Evolutionary conservation across 1,140 invertebrate species (phyloP).

Genomic region (Apis florea): DNA sequence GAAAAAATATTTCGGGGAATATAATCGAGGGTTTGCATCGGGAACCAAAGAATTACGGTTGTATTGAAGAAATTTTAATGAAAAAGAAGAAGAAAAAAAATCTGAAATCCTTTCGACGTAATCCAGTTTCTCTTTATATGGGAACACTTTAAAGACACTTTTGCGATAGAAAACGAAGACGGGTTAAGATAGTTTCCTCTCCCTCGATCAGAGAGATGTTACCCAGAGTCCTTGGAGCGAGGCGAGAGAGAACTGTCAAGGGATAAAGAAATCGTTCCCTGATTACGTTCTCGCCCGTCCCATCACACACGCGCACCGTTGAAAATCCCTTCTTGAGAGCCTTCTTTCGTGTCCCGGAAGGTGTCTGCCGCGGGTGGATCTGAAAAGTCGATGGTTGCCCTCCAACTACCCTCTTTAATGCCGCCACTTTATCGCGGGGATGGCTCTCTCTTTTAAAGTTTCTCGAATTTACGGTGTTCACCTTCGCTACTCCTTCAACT

Average conservation of each 20-base stretch:
- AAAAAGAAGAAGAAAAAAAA: too few relatives aligned
- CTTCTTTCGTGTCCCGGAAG: neutral
- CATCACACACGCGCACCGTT: neutral
- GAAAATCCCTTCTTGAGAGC: neutral
- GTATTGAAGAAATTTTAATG: neutral
- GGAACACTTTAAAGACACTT: neutral
- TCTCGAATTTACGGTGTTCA: slow-evolving; percentile 35
- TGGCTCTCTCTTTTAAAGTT: slow-evolving; percentile 21
- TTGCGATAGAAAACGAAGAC: neutral
- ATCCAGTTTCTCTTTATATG: neutral
- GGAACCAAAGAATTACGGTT: too few relatives aligned
- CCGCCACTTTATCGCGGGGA: slow-evolving; percentile 16
- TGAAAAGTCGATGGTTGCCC: slow-evolving; percentile 11
- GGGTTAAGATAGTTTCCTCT: neutral
- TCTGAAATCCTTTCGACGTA: neutral
- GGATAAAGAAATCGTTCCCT: slow-evolving; percentile 38
- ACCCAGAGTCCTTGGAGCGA: neutral
- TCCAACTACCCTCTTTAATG: slow-evolving; percentile 15
- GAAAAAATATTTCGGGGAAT: neutral
- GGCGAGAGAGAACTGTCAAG: neutral
- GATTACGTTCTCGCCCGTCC: slow-evolving; percentile 15
- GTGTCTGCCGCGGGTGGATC: neutral
- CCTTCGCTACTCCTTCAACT: neutral
- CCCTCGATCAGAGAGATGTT: slow-evolving; percentile 28
- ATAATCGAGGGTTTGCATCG: neutral